Base-by-base conservation (phyloP, 2,888 invertebrate species). In the Tachystola acroxantha region DNA sequence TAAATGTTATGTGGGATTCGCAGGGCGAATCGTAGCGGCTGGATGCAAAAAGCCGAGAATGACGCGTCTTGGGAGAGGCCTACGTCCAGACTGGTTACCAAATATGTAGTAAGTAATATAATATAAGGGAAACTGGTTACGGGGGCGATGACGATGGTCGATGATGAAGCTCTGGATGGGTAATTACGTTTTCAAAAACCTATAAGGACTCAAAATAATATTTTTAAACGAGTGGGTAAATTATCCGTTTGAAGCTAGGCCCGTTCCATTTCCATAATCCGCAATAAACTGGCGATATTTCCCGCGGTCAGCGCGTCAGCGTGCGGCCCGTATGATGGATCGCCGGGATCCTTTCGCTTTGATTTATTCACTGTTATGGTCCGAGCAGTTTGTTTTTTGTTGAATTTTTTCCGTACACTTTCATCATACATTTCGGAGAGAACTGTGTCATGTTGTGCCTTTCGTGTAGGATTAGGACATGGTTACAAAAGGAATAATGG, bases 301-400 rank as follows among this genome's bases (percentile, higher is more conserved):
- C 46, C 47, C 46, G 47, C 32, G 52, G 47, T 42, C 44, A 42
- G 42, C 37, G n/a, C 47, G 58, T 41, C 58, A 52, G 52, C 51
- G 42, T 40, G 46, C 34, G 43, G 38, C 45, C 43, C 40, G 27
- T 36, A 53, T 68, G 73, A 76, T 74, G 65, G 72, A 76, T 73
- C 40, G 57, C 36, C 25, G 38, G 39, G 44, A 48, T 45, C 48
- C 58, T 45, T 55, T 35, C 48, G 40, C 40, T 51, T 46, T 65
- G 69, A 73, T 74, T 73, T 74, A 72, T 72, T 64, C 46, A 50
- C 53, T 57, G 54, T 55, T 54, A 57, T 41, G 42, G 43, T 34
- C 36, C 37, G 39, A 52, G 48, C 44, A 29, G 35, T 14, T 38
- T 32, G 32, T 47, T 49, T n/a, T 48, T 53, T 48, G 42, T 48